Base-by-base conservation (phyloP, 2,113 vertebrate species). In the Origma solitaria region DNA sequence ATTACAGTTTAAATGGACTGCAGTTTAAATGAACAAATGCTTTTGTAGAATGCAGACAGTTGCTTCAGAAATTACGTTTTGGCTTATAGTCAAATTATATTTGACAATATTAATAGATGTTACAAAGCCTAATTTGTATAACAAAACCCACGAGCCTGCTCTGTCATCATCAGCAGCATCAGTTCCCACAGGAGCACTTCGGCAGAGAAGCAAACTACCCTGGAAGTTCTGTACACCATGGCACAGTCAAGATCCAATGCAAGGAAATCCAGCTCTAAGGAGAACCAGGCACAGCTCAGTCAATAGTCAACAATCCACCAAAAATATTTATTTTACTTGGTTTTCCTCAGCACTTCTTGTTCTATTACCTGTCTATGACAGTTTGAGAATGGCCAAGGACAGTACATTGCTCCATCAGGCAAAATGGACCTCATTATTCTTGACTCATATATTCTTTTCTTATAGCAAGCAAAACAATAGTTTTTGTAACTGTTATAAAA, bases 91-190 rank as follows among this genome's bases (percentile, higher is more conserved):
- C 40, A 91, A 91, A 72, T 84, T 62, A 44, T 57, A 65, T 68
- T 82, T 77, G 54, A 79, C 84, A 94, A 92, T 69, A 86, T 62
- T 92, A 95, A 69, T 72, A 65, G 23, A 18, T 9, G 15, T 40
- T 57, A 66, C 45, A 68, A 79, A 75, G 51, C 22, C 54, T 57
- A 45, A 73, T 85, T 83, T 93, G 31, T 70, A 33, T 80, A 81
- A 83, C 54, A 92, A 76, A 87, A 54, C 42, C 50, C 70, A 70
- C 2, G 8, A 85, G 49, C 33, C 33, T 65, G 58, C 50, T 73
- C 66, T 73, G 60, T 37, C 62, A 68, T 3, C 82, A 86, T 0
- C 75, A 85, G 49, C 57, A 45, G 33, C 37, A 45, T 28, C 84
- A 53, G 54, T 6, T 86, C 35, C 58, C 58, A 35, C 21, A 73